phyloP scores from a whole-genome alignment of 2,797 vertebrate genomes.

The Silurus aristotelis region DNA sequence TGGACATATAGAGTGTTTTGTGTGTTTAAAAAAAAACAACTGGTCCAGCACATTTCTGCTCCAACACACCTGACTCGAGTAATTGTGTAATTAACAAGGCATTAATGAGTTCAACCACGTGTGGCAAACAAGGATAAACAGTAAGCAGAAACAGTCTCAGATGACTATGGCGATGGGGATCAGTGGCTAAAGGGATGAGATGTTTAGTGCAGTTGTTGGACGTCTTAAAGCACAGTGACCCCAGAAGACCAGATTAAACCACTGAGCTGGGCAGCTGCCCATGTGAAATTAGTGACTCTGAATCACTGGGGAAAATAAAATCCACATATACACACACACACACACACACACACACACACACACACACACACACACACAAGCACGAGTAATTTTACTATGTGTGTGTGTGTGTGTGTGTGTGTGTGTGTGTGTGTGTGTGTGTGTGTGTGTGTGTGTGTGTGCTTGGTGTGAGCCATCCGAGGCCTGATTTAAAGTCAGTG shows the following conservation, averaged over 20 bases:
- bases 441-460: conserved; percentile 13
- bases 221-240: conserved; percentile 42
- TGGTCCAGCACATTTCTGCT: conserved; percentile 15
- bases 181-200: conserved; percentile 28
- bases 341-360: too few relatives aligned
- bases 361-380: too few relatives aligned
- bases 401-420: conserved; percentile 5
- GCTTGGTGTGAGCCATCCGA: conserved; percentile 66
- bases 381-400: neutral
- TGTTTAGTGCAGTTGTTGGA: conserved; percentile 33
- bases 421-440: conserved; percentile 9
- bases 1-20: too few relatives aligned
- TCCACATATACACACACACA: conserved; percentile 45
- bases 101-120: conserved; percentile 19
- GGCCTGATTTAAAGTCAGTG: conserved; percentile 70
- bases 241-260: conserved; percentile 53
- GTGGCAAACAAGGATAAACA: conserved; percentile 31
- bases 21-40: neutral
- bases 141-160: conserved; percentile 12
- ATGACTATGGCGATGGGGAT: conserved; percentile 18
- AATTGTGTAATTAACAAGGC: conserved; percentile 28
- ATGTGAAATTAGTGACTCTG: conserved; percentile 52
- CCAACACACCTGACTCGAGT: conserved; percentile 36
- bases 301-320: conserved; percentile 46
- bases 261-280: conserved; percentile 44